Percentiles rank a stretch among this genome's conserved stretches.
These are phyloP conservation scores for Micropoecilia bifurca DNA, from an alignment of 2,797 vertebrate genomes.

Conservation along the genomic window DNA sequence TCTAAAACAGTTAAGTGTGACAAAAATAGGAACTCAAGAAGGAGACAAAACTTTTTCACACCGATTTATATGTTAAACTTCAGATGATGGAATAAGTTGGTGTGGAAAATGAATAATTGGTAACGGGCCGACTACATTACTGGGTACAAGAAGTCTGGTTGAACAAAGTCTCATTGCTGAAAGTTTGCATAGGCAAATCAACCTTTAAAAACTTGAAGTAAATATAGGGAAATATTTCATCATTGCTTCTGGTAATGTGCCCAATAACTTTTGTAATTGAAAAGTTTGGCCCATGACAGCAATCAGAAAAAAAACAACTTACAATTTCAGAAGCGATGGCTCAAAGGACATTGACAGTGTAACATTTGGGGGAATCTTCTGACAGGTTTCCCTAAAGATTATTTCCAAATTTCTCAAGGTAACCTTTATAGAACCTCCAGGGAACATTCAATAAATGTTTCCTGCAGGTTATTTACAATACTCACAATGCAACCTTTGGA, in stretches of 20 bases:
- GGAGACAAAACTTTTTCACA: too few species aligned
- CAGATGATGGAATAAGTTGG: background rate
- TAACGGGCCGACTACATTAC: background rate
- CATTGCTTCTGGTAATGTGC: background rate
- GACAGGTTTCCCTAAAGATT: background rate
- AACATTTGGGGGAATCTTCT: background rate
- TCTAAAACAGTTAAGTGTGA: too few species aligned
- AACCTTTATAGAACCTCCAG: background rate
- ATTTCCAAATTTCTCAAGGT: background rate
- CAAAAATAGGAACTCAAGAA: too few species aligned
- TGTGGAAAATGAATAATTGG: background rate
- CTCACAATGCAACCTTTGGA: background rate
- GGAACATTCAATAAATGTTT: background rate
- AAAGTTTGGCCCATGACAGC: background rate
- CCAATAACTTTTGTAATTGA: background rate
- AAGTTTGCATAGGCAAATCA: background rate
- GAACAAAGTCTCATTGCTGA: background rate
- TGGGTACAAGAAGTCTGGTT: background rate
- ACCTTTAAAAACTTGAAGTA: background rate
- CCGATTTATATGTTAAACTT: background rate
- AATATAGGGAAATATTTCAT: background rate
- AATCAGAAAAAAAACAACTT: background rate
- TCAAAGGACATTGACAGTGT: background rate
- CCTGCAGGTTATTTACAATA: background rate
- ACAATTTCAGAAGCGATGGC: background rate